Percentiles rank a stretch among this genome's conserved stretches.
phyloP scores from a whole-genome alignment of 2,113 vertebrate species.

The Capreolus pygargus region DNA sequence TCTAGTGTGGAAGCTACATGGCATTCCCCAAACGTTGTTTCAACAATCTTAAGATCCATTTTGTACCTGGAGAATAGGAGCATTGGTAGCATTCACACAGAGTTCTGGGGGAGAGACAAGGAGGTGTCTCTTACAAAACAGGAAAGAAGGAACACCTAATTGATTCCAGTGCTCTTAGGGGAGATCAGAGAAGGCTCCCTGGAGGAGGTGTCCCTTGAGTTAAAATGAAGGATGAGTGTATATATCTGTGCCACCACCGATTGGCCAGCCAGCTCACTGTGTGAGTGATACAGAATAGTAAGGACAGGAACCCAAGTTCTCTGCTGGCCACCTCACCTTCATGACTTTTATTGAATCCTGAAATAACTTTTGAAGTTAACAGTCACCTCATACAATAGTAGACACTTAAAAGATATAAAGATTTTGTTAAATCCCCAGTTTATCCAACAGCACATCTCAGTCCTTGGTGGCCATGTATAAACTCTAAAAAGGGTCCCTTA shows the following conservation, averaged over 20 bases:
- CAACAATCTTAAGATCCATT: background rate
- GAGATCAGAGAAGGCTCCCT: background rate
- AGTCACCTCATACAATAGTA: slow-evolving; percentile 58
- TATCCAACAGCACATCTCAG: slow-evolving; percentile 82
- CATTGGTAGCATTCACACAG: background rate
- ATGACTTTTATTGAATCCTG: slow-evolving; percentile 71
- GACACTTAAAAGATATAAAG: slow-evolving; percentile 70
- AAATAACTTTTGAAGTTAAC: slow-evolving; percentile 72
- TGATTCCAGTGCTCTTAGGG: background rate
- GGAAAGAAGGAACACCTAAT: background rate
- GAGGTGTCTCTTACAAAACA: background rate
- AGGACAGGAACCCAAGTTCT: background rate
- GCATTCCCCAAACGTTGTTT: background rate
- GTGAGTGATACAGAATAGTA: background rate
- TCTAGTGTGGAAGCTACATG: background rate
- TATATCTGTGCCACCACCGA: background rate
- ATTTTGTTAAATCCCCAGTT: slow-evolving; percentile 75
- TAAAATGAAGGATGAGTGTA: background rate
- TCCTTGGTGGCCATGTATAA: slow-evolving; percentile 73
- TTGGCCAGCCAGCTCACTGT: background rate
- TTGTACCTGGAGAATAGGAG: background rate
- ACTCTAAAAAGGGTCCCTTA: slow-evolving; percentile 78
- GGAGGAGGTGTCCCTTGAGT: background rate
- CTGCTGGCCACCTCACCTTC: slow-evolving; percentile 56
- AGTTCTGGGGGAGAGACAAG: background rate